Evolutionary conservation across 2,888 invertebrate species (phyloP), one percentile per base, ranked within the genome.

Genomic region (Siphlonurus alternatus): DNA sequence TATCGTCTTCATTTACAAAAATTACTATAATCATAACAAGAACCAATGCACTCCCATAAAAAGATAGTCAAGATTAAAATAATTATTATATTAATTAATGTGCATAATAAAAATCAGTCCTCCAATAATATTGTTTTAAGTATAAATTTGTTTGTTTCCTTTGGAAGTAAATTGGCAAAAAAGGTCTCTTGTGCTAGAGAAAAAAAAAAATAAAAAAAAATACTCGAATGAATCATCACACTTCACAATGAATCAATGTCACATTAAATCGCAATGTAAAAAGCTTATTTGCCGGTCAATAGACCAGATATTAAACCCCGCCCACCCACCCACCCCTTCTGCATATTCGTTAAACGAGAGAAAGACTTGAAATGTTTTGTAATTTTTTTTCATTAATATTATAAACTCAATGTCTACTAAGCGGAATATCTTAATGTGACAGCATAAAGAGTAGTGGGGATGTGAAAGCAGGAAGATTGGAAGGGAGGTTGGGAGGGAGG

Each of bases 371-470:
- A 38, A 38, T 38, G 5, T 38, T 10, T 10, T 38, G n/a, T n/a
- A n/a, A n/a, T n/a, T n/a, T n/a, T n/a, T n/a, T n/a, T n/a, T n/a
- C n/a, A n/a, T n/a, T n/a, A n/a, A n/a, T n/a, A n/a, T n/a, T 5
- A 38, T 38, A 10, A 38, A 38, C 38, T 38, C 38, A 38, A 38
- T 38, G 38, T 38, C 38, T 38, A 38, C 7, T 38, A 38, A 38
- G 56, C 56, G 56, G 56, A 56, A 56, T 56, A 56, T 56, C 56
- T 56, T 56, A 56, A 22, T 56, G 56, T 56, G 56, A 56, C 56
- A 56, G 56, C 56, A 22, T 56, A 56, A 56, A 56, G 56, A 56
- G 56, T 20, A 56, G 56, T 20, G 56, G n/a, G 22, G 56, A 22
- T 38, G 56, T n/a, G 22, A n/a, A 56, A 20, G 56, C 22, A 22